phyloP scores from a whole-genome alignment of 2,797 vertebrate genomes.

The Brachymystax lenok region DNA sequence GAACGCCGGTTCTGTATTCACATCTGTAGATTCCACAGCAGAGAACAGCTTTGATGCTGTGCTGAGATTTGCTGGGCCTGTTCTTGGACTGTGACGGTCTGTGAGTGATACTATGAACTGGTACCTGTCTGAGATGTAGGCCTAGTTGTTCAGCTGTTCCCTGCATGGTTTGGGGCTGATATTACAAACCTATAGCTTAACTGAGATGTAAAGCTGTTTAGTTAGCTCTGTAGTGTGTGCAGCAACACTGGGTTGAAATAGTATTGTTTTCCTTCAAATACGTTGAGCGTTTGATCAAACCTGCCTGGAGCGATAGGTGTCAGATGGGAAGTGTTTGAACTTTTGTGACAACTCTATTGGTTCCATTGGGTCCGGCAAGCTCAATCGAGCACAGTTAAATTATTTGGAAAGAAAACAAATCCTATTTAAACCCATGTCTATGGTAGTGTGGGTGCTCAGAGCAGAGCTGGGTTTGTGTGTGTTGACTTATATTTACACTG shows the following conservation, averaged over 20 bases:
- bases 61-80: slow-evolving; percentile 23
- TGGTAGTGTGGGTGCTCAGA: background rate
- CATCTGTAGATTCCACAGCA: slow-evolving; percentile 56
- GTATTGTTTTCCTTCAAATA: background rate
- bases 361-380: background rate
- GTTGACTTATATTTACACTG: slow-evolving; percentile 16
- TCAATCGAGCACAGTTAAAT: background rate
- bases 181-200: background rate
- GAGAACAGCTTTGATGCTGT: slow-evolving; percentile 14
- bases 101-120: background rate
- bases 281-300: background rate
- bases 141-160: background rate
- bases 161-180: background rate
- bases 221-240: background rate
- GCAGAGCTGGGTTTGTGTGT: background rate
- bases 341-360: background rate
- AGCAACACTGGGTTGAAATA: no score
- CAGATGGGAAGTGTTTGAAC: background rate
- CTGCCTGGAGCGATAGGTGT: background rate
- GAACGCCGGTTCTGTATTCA: slow-evolving; percentile 52
- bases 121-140: background rate
- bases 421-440: background rate
- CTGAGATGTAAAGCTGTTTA: background rate
- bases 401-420: no score
- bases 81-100: background rate